Conservation (phyloP, 1,140 invertebrate genomes). For the Drosophila ohnishii region DNA sequence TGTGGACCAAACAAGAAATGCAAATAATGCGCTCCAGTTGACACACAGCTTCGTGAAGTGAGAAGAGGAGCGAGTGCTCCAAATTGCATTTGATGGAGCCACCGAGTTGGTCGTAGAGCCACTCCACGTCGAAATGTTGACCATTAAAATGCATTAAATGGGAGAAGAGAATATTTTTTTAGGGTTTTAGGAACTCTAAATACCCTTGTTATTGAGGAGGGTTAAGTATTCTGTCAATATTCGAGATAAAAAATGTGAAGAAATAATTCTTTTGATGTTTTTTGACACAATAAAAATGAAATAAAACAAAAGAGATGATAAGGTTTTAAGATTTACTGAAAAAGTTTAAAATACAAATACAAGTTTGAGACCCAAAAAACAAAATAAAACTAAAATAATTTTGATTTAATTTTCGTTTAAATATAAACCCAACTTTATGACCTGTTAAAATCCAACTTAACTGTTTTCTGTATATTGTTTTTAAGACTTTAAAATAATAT, state of each 20-base stretch:
- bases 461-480: background rate
- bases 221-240: background rate
- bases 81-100: constrained; percentile 65
- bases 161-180: background rate
- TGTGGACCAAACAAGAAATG: constrained; percentile 59
- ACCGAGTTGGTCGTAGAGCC: constrained; percentile 14
- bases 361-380: background rate
- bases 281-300: too few relatives aligned
- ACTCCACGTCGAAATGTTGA: constrained; percentile 3
- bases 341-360: background rate
- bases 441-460: too few relatives aligned
- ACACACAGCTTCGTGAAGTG: constrained; percentile 16
- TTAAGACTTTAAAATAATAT: background rate
- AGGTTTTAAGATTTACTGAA: background rate
- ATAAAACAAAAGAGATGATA: background rate
- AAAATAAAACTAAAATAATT: background rate
- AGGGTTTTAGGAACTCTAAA: background rate
- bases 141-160: constrained; percentile 54
- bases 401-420: too few relatives aligned
- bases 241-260: rapidly evolving
- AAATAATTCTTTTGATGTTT: too few relatives aligned
- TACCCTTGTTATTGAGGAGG: background rate
- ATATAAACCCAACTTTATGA: rapidly evolving
- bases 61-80: constrained; percentile 19
- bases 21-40: constrained; percentile 64